A percentile compares a stretch with the other conserved stretches of the same genome.
Conservation (phyloP, 2,113 vertebrate species). For the Nicator chloris region DNA sequence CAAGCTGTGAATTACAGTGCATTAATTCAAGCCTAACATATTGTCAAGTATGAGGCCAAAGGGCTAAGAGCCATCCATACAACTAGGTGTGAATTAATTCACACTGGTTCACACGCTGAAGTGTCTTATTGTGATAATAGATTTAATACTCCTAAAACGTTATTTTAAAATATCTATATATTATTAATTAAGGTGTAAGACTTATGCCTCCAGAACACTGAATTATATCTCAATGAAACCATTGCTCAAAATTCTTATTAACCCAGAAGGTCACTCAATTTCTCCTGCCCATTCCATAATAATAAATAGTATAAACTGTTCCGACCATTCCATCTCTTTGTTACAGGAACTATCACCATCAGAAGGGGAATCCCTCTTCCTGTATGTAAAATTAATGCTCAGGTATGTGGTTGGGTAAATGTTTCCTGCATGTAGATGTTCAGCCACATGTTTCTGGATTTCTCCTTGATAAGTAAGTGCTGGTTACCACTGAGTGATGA, state of each 20-base stretch:
- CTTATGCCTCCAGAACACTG: constrained; percentile 48
- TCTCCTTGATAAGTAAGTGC: constrained; percentile 2
- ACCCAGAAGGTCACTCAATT: constrained; percentile 68
- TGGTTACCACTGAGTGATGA: neutral
- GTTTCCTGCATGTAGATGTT: neutral
- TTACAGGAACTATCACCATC: constrained; percentile 60
- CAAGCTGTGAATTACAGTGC: constrained; percentile 59
- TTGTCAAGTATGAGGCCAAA: constrained; percentile 42
- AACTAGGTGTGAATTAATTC: constrained; percentile 67
- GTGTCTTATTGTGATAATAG: constrained; percentile 60
- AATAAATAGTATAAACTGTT: constrained; percentile 65
- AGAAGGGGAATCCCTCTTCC: constrained; percentile 55
- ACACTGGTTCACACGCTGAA: constrained; percentile 35
- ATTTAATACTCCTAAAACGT: constrained; percentile 61
- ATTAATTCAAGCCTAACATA: constrained; percentile 56
- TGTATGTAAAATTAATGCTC: constrained; percentile 51
- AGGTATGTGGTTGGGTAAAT: constrained; percentile 18
- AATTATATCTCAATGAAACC: constrained; percentile 67
- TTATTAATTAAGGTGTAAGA: constrained; percentile 64
- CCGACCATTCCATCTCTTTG: constrained; percentile 33
- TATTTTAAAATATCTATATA: constrained; percentile 71
- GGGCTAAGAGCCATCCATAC: constrained; percentile 43
- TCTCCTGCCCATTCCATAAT: constrained; percentile 53
- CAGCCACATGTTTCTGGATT: neutral
- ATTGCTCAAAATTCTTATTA: constrained; percentile 72